These are phyloP conservation scores for Mylabris sibirica DNA, from an alignment of 2,888 invertebrate species.

Conservation along the genomic window DNA sequence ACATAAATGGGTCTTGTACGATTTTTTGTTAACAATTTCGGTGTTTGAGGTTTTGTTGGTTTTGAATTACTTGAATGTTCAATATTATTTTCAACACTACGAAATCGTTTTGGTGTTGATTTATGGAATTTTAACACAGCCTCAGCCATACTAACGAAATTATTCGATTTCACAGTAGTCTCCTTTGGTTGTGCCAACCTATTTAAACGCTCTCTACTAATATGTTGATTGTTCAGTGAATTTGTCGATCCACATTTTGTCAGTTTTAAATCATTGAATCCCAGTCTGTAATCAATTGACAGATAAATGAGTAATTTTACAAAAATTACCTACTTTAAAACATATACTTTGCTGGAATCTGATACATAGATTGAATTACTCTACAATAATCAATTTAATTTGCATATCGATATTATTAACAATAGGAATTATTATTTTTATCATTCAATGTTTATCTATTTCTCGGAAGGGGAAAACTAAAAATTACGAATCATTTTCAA, in stretches of 20 bases:
- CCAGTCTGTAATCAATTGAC: background rate
- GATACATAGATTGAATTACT: too few species aligned
- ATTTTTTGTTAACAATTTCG: conserved; percentile 64
- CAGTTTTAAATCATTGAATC: background rate
- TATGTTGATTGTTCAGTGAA: background rate
- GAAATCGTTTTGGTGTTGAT: conserved; percentile 65
- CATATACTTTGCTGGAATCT: too few species aligned
- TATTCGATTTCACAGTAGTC: conserved; percentile 13
- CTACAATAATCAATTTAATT: too few species aligned
- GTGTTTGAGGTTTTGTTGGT: conserved; percentile 64
- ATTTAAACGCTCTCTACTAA: conserved; percentile 40
- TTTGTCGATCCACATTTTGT: conserved; percentile 5
- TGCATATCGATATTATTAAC: too few species aligned
- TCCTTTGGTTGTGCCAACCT: conserved; percentile 41
- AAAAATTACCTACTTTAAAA: too few species aligned
- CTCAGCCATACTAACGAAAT: conserved; percentile 65
- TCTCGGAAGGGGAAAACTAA: too few species aligned
- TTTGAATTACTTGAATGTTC: conserved; percentile 5
- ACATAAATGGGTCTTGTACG: conserved; percentile 65
- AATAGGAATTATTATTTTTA: too few species aligned
- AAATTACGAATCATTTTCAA: too few species aligned
- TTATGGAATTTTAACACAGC: conserved; percentile 63
- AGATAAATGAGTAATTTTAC: background rate
- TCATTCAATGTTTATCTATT: too few species aligned
- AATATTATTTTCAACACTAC: conserved; percentile 33